A percentile compares a stretch with the other conserved stretches of the same genome.
Conservation (phyloP, 2,113 vertebrate species). For the Orthochromis malagaraziensis region DNA sequence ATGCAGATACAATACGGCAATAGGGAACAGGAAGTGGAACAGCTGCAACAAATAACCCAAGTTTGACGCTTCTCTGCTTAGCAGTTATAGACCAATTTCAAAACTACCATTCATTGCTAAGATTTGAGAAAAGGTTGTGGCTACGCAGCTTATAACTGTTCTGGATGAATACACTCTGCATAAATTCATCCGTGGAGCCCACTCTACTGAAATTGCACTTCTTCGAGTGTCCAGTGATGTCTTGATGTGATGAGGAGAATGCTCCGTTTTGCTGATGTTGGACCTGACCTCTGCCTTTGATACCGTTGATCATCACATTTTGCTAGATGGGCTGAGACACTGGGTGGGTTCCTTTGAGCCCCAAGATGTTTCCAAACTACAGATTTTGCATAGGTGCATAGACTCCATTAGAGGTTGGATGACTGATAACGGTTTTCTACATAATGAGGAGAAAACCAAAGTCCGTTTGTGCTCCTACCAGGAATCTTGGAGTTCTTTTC, state of each 20-base stretch:
- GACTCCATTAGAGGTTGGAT: background rate
- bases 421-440: background rate
- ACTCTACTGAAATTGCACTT: background rate
- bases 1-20: background rate
- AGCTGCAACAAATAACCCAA: background rate
- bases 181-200: background rate
- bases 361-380: background rate
- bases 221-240: background rate
- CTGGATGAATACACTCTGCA: background rate
- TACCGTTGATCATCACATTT: background rate
- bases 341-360: background rate
- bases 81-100: background rate
- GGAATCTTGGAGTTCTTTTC: background rate
- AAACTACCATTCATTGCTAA: background rate
- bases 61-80: background rate
- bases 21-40: background rate
- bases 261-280: background rate
- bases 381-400: background rate
- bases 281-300: background rate
- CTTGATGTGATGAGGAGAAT: background rate
- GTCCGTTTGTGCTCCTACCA: background rate
- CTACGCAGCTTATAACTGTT: background rate
- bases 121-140: background rate
- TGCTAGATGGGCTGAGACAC: background rate
- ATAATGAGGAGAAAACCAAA: background rate